Percentiles rank a stretch among this genome's conserved stretches.
Evolutionary conservation across 2,888 invertebrate species (phyloP).

Genomic region (Papilio elwesi): DNA sequence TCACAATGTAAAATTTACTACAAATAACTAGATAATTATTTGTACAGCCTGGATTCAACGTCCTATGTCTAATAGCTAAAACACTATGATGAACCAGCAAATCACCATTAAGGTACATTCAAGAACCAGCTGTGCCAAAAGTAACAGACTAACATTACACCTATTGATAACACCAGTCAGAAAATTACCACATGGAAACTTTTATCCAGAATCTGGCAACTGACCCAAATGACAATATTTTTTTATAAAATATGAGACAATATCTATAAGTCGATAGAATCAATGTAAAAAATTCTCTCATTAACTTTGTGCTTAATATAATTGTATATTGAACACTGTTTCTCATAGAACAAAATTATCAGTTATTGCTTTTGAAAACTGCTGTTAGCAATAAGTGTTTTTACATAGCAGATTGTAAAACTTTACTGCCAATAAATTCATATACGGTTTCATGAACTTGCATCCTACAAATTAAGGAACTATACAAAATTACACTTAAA

Average conservation of each 20-base stretch:
- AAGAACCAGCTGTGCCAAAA: slow-evolving; percentile 55
- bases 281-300: slow-evolving; percentile 66
- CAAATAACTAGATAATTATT: slow-evolving; percentile 78
- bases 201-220: slow-evolving; percentile 6
- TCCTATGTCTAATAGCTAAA: slow-evolving; percentile 81
- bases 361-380: slow-evolving; percentile 72
- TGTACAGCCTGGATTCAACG: slow-evolving; percentile 81
- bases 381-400: slow-evolving; percentile 77
- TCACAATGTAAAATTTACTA: slow-evolving; percentile 81
- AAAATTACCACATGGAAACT: slow-evolving; percentile 59
- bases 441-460: slow-evolving; percentile 56
- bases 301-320: slow-evolving; percentile 37
- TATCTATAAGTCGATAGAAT: slow-evolving; percentile 58
- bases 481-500: slow-evolving; percentile 77
- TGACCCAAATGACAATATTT: slow-evolving; percentile 10
- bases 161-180: slow-evolving; percentile 78
- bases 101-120: slow-evolving; percentile 56
- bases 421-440: slow-evolving; percentile 43
- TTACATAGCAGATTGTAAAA: slow-evolving; percentile 61
- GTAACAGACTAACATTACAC: slow-evolving; percentile 53
- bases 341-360: slow-evolving; percentile 58
- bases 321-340: slow-evolving; percentile 41
- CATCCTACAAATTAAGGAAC: slow-evolving; percentile 81
- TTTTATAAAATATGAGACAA: slow-evolving; percentile 47
- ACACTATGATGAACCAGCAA: slow-evolving; percentile 72